Evolutionary conservation across 2,797 vertebrate species (phyloP), one percentile per base, ranked within the genome.

Genomic region (Echiichthys vipera): DNA sequence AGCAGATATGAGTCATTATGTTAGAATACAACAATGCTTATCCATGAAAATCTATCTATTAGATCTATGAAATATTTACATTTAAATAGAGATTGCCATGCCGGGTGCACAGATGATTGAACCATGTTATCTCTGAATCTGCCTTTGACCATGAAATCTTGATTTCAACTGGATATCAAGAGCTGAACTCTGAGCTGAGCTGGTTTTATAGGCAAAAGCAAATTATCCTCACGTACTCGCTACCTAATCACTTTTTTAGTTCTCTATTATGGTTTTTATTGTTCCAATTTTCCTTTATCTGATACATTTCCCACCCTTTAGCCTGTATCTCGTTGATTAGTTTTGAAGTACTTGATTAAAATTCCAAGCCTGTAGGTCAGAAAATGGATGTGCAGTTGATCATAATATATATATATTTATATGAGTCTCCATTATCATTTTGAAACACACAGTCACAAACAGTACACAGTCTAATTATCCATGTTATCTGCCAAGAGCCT

Each of bases 71-170:
- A 59, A 70, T 45, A 69, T 83, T 66, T 67, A 81, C 63, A 83
- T 84, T 65, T 74, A 77, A 81, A 84, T 76, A 65, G 64, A 71
- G 32, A 50, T 51, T 36, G 81, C 84, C 47, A 86, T 61, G 53
- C 46, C 24, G 37, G 45, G n/a, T 62, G 40, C 40, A 58, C 17
- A 50, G 22, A 47, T 45, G 65, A 39, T 8, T 75, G 20, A 51
- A 61, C 17, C 25, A 30, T 49, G 34, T 54, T 64, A 71, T 50
- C 12, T 36, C 61, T 42, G n/a, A 70, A 67, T 43, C 32, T 10
- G 8, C 8, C 18, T 9, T 37, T 40, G n/a, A 67, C n/a, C 20
- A 42, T 30, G 5, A 63, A 53, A 65, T 30, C 2, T 14, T 27
- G 20, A 18, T 46, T 42, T 47, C 24, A 25, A 34, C 20, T 55